phyloP scores from a whole-genome alignment of 2,888 invertebrate species.

The Drosophila buzzatii region DNA sequence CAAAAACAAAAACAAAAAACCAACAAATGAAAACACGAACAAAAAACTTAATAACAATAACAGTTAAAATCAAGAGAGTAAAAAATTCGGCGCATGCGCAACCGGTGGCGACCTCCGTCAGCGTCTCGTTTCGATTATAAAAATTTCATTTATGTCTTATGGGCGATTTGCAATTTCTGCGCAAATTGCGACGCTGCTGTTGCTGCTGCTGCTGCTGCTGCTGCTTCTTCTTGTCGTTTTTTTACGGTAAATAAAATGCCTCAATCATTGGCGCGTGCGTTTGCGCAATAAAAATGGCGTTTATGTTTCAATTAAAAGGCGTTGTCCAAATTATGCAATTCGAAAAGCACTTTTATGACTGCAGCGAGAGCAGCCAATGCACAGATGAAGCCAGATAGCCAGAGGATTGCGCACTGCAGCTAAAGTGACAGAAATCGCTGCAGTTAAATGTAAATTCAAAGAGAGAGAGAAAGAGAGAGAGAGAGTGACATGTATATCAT shows the following conservation, averaged over 20 bases:
- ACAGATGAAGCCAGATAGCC: background rate
- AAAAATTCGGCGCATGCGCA: slow-evolving; percentile 60
- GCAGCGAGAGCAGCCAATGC: slow-evolving; percentile 6
- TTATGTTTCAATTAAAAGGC: slow-evolving; percentile 75
- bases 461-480: background rate
- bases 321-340: slow-evolving; percentile 56
- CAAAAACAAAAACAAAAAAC: slow-evolving; percentile 16
- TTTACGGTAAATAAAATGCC: slow-evolving; percentile 63
- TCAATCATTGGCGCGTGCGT: slow-evolving; percentile 74
- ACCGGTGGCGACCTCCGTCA: slow-evolving; percentile 56
- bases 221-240: slow-evolving; percentile 4
- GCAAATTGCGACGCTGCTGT: slow-evolving; percentile 57
- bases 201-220: background rate
- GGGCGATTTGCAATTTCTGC: slow-evolving; percentile 78
- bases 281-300: slow-evolving; percentile 73
- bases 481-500: background rate
- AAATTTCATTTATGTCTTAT: slow-evolving; percentile 79
- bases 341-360: slow-evolving; percentile 29
- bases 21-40: background rate
- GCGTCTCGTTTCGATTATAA: slow-evolving; percentile 75
- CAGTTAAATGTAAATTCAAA: background rate
- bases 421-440: slow-evolving; percentile 1
- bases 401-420: background rate
- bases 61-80: slow-evolving; percentile 54
- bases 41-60: slow-evolving; percentile 74